Evolutionary conservation across 2,888 invertebrate genomes (phyloP).

Genomic region (Himalopsyche kuldschensis): DNA sequence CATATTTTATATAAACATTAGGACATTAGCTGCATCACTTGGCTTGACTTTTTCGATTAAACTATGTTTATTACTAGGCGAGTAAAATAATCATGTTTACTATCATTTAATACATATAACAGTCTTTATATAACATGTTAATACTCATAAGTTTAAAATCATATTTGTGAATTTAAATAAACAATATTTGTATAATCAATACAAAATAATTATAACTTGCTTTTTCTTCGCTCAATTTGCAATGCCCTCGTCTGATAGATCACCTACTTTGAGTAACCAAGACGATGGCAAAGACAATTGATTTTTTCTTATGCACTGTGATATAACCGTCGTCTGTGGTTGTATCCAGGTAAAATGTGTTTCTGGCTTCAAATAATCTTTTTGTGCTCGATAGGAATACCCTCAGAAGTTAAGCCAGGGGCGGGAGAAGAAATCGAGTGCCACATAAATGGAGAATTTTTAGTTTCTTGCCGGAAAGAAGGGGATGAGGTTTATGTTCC

Average conservation of each 20-base stretch:
- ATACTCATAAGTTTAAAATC: no score
- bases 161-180: no score
- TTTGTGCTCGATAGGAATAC: constrained; percentile 11
- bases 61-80: no score
- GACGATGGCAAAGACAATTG: not conserved
- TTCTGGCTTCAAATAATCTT: not conserved
- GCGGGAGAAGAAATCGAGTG: constrained; percentile 74
- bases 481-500: constrained; percentile 89
- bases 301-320: not conserved
- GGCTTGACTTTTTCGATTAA: no score
- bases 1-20: no score
- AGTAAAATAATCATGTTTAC: no score
- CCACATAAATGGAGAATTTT: constrained; percentile 84
- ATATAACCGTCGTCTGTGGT: not conserved
- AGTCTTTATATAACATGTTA: no score
- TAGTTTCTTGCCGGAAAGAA: constrained; percentile 76
- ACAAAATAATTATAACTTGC: no score
- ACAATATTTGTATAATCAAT: no score
- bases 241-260: not conserved
- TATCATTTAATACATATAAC: no score
- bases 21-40: no score
- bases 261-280: not conserved
- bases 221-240: not conserved
- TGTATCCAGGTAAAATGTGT: not conserved
- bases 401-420: constrained; percentile 33